These are phyloP conservation scores for Gadus macrocephalus DNA, from an alignment of 2,113 vertebrate genomes.

Conservation along the genomic window DNA sequence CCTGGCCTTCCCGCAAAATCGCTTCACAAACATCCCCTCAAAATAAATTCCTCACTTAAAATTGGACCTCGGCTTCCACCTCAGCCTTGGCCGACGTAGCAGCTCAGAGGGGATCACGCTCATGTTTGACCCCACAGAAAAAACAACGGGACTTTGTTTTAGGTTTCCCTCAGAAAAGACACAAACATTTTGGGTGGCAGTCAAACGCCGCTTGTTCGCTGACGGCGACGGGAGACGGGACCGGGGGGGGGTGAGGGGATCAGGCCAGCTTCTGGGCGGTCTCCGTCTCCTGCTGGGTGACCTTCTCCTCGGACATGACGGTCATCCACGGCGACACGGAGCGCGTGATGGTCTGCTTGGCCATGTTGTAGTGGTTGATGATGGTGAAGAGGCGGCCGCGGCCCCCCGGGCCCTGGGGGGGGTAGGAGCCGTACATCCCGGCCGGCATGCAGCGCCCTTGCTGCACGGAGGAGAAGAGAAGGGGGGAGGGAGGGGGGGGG, in stretches of 20 bases:
- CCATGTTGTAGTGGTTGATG: constrained; percentile 94
- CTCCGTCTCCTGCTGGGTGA: constrained; percentile 91
- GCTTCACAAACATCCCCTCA: background rate
- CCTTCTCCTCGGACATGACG: constrained; percentile 90
- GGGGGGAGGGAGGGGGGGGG: background rate
- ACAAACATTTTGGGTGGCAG: too few relatives aligned
- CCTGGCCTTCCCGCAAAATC: constrained; percentile 7
- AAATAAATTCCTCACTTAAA: constrained; percentile 16
- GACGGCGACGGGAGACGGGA: background rate
- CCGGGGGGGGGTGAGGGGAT: constrained; percentile 22
- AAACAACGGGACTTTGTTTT: constrained; percentile 21
- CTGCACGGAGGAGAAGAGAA: constrained; percentile 68
- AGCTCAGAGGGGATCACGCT: constrained; percentile 34
- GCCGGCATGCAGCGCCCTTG: constrained; percentile 90
- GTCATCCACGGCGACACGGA: constrained; percentile 94
- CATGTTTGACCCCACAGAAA: constrained; percentile 29
- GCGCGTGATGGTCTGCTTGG: constrained; percentile 90
- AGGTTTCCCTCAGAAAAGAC: constrained; percentile 59
- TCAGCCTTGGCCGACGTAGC: constrained; percentile 39
- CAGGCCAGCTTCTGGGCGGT: constrained; percentile 87
- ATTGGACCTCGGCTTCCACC: constrained; percentile 29
- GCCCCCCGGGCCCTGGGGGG: constrained; percentile 82
- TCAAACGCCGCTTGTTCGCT: too few relatives aligned
- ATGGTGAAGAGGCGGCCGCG: constrained; percentile 90
- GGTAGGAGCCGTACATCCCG: constrained; percentile 87